phyloP scores from a whole-genome alignment of 2,888 invertebrate genomes.

The Tipula confusa region DNA sequence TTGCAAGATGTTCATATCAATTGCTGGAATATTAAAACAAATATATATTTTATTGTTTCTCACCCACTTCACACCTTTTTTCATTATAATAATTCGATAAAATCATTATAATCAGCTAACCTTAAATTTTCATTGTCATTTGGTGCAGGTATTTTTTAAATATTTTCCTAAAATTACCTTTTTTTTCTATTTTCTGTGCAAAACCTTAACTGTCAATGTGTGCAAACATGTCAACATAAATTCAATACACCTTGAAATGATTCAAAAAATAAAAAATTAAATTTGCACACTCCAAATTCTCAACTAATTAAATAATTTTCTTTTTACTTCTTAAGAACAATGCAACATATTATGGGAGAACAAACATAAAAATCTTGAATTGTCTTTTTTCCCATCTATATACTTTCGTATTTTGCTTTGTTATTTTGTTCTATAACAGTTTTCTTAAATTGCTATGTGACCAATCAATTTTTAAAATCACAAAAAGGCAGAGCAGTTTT shows the following conservation, averaged over 20 bases:
- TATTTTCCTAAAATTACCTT: no score
- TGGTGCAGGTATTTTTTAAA: no score
- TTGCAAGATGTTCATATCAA: no score
- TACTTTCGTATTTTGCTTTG: not conserved
- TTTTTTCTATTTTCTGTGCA: no score
- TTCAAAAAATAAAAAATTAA: not conserved
- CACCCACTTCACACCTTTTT: no score
- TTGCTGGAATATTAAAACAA: no score
- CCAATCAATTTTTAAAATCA: constrained; percentile 25
- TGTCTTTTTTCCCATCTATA: not conserved
- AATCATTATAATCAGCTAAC: no score
- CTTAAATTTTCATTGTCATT: no score
- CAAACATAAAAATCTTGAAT: not conserved
- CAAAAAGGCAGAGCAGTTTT: constrained; percentile 5
- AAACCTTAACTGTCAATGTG: no score
- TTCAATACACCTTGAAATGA: not conserved
- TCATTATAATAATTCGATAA: no score
- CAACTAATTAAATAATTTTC: not conserved
- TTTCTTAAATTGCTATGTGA: constrained; percentile 3
- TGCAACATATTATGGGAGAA: not conserved
- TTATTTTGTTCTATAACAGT: not conserved
- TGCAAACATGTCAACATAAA: not conserved
- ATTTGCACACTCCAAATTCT: not conserved
- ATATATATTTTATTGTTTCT: no score
- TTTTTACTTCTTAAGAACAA: not conserved